phyloP scores from a whole-genome alignment of 2,113 vertebrate genomes.

The Machaerirhynchus nigripectus region DNA sequence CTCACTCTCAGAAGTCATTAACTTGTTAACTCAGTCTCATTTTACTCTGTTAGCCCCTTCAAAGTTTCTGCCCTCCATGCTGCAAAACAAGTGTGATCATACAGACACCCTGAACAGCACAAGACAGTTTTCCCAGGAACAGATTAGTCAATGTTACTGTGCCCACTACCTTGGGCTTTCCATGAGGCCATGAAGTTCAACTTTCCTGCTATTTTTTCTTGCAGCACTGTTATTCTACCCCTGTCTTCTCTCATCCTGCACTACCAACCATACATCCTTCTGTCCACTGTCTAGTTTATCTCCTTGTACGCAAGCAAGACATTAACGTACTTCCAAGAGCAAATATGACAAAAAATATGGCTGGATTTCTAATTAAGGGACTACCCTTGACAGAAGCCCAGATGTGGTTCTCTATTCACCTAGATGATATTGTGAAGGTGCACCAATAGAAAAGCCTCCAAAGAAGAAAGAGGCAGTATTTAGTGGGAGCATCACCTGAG shows the following conservation, averaged over 20 bases:
- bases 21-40: background rate
- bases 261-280: background rate
- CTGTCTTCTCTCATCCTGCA: background rate
- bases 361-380: background rate
- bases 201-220: background rate
- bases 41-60: background rate
- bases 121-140: background rate
- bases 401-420: background rate
- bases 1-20: background rate
- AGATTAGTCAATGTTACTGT: background rate
- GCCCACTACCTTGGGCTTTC: background rate
- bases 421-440: background rate
- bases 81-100: background rate
- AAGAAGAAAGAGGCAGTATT: background rate
- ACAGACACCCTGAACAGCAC: background rate
- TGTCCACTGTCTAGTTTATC: background rate
- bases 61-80: background rate
- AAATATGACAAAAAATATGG: background rate
- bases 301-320: background rate
- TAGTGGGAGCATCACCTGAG: background rate
- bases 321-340: background rate
- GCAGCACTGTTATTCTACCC: background rate
- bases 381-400: background rate
- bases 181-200: background rate
- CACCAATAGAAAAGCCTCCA: background rate